A percentile compares a stretch with the other conserved stretches of the same genome.
Evolutionary conservation across 2,113 vertebrate species (phyloP).

Genomic region (Rhagologus leucostigma): DNA sequence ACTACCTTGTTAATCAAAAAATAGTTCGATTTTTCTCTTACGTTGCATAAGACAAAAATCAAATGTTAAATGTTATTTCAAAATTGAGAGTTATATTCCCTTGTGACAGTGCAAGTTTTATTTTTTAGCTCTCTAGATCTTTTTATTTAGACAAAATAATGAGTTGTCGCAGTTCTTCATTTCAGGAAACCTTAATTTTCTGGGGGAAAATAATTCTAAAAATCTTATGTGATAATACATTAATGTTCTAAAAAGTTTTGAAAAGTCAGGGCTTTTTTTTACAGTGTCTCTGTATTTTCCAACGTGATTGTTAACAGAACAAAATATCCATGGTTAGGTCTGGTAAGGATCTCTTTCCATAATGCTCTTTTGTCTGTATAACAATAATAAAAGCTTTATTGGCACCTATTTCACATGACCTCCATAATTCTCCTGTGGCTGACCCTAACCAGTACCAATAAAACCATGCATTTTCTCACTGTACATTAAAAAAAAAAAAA

Average conservation of each 20-base stretch:
- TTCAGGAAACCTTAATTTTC: background rate
- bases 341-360: constrained; percentile 55
- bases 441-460: constrained; percentile 59
- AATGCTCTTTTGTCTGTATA: constrained; percentile 60
- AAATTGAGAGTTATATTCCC: background rate
- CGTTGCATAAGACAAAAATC: background rate
- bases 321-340: constrained; percentile 29
- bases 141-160: background rate
- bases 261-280: background rate
- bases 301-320: constrained; percentile 33
- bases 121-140: background rate
- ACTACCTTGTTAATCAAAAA: background rate
- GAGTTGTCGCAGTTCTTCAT: background rate
- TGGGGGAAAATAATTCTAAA: background rate
- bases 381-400: constrained; percentile 67
- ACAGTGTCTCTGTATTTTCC: background rate
- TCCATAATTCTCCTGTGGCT: constrained; percentile 52
- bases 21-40: background rate
- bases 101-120: background rate
- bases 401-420: constrained; percentile 62
- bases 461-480: constrained; percentile 26
- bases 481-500: background rate
- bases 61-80: background rate
- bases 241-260: background rate
- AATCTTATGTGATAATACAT: background rate